These are phyloP conservation scores for Dufourea novaeangliae DNA, from an alignment of 1,140 invertebrate species.

Conservation along the genomic window DNA sequence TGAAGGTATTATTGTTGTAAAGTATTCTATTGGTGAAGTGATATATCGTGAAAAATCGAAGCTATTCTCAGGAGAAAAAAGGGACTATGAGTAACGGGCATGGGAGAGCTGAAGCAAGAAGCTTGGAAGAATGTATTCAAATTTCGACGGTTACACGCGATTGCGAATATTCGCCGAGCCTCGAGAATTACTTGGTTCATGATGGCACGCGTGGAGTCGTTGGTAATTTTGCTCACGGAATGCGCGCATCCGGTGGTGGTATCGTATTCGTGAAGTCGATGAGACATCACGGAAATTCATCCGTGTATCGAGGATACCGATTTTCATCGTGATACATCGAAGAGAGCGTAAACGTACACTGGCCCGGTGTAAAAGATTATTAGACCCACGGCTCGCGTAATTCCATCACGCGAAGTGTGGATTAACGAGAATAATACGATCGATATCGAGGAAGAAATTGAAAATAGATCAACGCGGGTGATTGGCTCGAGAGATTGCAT, in stretches of 20 bases:
- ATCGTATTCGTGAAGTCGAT: not conserved
- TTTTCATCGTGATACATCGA: slow-evolving; percentile 32
- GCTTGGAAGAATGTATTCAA: not conserved
- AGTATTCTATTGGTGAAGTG: too few species aligned
- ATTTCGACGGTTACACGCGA: not conserved
- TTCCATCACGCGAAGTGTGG: slow-evolving; percentile 30
- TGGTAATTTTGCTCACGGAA: slow-evolving; percentile 52
- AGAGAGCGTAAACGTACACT: slow-evolving; percentile 10
- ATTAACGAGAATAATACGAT: slow-evolving; percentile 39
- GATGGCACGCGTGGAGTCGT: slow-evolving; percentile 45
- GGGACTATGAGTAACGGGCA: not conserved
- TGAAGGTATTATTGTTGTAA: too few species aligned
- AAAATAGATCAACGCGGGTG: not conserved
- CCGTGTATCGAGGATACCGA: slow-evolving; percentile 24
- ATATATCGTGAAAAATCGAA: too few species aligned
- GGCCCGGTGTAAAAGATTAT: slow-evolving; percentile 10
- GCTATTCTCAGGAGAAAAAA: too few species aligned
- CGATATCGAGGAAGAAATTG: slow-evolving; percentile 15
- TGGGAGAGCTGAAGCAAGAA: not conserved
- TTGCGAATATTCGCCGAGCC: slow-evolving; percentile 11
- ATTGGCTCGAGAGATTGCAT: slow-evolving; percentile 10
- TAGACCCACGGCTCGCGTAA: not conserved
- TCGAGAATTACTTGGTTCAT: slow-evolving; percentile 30
- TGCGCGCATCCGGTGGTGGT: slow-evolving; percentile 36
- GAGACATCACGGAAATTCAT: slow-evolving; percentile 14